Conservation (phyloP, 2,888 invertebrate species). For the Tenthredo scrophulariae region DNA sequence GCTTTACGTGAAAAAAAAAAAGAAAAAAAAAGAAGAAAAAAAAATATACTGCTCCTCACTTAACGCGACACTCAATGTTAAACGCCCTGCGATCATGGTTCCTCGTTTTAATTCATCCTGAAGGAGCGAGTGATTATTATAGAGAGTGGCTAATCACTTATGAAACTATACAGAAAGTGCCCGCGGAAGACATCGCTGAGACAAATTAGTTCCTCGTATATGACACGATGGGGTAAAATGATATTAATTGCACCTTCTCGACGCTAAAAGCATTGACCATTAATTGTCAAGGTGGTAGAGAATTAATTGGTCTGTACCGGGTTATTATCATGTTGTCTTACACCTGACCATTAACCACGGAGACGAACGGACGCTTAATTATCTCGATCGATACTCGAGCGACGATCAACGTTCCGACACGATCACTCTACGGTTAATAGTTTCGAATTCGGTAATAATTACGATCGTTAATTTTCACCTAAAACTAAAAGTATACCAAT, state of each 20-base stretch:
- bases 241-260: constrained; percentile 29
- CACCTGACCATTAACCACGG: background rate
- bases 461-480: background rate
- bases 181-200: background rate
- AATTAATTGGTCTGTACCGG: constrained; percentile 13
- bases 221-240: background rate
- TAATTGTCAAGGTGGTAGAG: constrained; percentile 8
- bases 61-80: background rate
- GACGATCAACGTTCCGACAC: background rate
- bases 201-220: background rate
- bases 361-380: background rate
- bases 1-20: background rate
- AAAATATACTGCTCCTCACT: background rate
- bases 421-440: background rate
- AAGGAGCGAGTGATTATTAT: background rate
- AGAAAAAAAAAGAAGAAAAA: background rate
- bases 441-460: background rate
- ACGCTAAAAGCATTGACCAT: constrained; percentile 49
- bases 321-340: background rate
- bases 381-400: background rate
- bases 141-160: constrained; percentile 16
- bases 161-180: background rate
- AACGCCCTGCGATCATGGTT: background rate
- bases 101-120: background rate
- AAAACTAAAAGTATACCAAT: background rate